A percentile compares a stretch with the other conserved stretches of the same genome.
phyloP scores from a whole-genome alignment of 2,888 invertebrate genomes.

The Lutraria lutraria region DNA sequence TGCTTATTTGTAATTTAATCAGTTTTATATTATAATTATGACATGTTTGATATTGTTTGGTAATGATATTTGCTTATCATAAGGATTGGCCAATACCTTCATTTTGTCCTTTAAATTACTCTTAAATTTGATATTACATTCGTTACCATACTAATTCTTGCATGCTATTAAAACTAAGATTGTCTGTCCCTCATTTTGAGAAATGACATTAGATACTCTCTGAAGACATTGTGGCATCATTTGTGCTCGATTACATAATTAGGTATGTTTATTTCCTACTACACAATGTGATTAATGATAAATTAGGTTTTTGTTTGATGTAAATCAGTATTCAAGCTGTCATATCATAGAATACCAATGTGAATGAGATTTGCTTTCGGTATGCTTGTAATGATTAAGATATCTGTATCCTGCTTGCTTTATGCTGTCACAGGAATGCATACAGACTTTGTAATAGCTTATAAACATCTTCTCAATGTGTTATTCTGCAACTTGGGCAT shows the following conservation, averaged over 20 bases:
- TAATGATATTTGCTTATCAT: no score
- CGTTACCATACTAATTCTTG: neutral
- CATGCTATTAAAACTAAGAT: neutral
- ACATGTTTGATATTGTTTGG: no score
- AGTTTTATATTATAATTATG: no score
- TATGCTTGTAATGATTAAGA: neutral
- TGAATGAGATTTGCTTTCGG: conserved; percentile 16
- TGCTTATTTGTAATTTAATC: no score
- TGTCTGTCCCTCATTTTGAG: neutral
- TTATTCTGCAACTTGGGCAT: neutral
- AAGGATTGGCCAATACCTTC: no score
- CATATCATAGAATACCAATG: conserved; percentile 12
- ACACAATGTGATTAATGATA: conserved; percentile 15
- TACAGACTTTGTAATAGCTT: conserved; percentile 28
- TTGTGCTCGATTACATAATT: conserved; percentile 3
- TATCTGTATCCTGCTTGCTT: conserved; percentile 23
- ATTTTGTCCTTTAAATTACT: no score
- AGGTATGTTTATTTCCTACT: neutral
- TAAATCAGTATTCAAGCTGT: conserved; percentile 15
- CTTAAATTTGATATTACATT: neutral
- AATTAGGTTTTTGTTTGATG: conserved; percentile 13
- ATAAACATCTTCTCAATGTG: conserved; percentile 8
- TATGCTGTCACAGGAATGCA: conserved; percentile 20
- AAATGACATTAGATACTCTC: neutral
- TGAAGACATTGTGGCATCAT: neutral